Percentiles rank a stretch among this genome's conserved stretches.
Evolutionary conservation across 1,140 invertebrate genomes (phyloP).

Genomic region (Dendroctonus ponderosae): DNA sequence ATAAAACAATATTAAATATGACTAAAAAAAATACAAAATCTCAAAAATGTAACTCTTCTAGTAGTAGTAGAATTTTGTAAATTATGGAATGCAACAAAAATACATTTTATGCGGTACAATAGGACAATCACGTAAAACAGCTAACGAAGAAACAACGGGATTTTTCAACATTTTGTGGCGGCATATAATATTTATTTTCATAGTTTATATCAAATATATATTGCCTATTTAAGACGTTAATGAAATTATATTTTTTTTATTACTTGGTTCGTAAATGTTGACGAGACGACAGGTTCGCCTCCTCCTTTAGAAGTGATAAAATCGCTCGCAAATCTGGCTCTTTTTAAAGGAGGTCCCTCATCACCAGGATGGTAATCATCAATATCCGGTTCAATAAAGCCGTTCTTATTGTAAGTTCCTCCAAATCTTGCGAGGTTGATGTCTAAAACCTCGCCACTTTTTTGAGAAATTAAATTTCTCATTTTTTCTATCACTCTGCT

Average conservation of each 20-base stretch:
- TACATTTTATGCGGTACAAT: constrained; percentile 24
- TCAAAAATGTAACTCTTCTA: too few species aligned
- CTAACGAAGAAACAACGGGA: constrained; percentile 10
- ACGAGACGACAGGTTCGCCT: constrained; percentile 16
- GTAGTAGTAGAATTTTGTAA: neutral
- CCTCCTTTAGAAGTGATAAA: constrained; percentile 7
- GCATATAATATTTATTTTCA: too few species aligned
- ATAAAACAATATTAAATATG: too few species aligned
- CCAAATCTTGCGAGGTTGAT: constrained; percentile 26
- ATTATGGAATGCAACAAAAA: constrained; percentile 32
- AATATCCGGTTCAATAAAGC: constrained; percentile 47
- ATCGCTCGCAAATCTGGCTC: constrained; percentile 16
- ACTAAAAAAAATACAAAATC: too few species aligned
- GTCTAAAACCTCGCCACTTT: constrained; percentile 22
- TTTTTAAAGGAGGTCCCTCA: constrained; percentile 39
- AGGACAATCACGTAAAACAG: constrained; percentile 24
- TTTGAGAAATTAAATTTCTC: constrained; percentile 40
- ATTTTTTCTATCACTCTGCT: constrained; percentile 38
- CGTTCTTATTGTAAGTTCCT: constrained; percentile 36
- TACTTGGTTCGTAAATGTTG: constrained; percentile 19
- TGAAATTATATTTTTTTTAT: constrained; percentile 25
- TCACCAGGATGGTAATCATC: constrained; percentile 39
- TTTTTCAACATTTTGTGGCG: too few species aligned
- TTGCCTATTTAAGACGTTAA: neutral
- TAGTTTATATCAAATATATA: neutral